These are phyloP conservation scores for Poeciliopsis turrubarensis DNA, from an alignment of 2,113 vertebrate genomes.

Conservation along the genomic window DNA sequence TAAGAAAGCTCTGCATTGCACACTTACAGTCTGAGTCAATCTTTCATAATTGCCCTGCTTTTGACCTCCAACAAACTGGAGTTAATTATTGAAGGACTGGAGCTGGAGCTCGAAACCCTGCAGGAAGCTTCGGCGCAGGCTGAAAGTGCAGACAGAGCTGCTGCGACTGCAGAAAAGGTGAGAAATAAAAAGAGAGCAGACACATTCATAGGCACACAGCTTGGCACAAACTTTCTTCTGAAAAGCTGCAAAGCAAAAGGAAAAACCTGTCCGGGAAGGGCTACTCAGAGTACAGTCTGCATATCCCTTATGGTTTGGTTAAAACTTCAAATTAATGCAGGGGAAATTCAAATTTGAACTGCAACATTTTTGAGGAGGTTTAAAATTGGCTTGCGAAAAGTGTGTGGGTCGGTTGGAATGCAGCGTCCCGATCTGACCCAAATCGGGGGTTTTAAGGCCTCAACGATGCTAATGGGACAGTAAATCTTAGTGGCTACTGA, in stretches of 20 bases:
- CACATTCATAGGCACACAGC: no score
- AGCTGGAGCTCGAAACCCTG: constrained; percentile 5
- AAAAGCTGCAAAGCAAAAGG: no score
- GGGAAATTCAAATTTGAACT: neutral
- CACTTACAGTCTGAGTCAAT: constrained; percentile 5
- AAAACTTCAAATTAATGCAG: neutral
- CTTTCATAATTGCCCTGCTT: constrained; percentile 25
- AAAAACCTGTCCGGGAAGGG: no score
- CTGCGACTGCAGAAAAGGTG: neutral
- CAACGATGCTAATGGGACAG: no score
- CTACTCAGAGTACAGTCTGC: no score
- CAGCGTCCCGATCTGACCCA: no score
- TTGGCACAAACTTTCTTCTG: no score
- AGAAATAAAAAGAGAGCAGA: neutral
- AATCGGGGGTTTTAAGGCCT: no score
- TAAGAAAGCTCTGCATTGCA: neutral
- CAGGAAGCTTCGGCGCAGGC: neutral
- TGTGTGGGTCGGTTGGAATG: no score
- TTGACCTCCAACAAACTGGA: constrained; percentile 12
- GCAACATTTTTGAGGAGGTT: no score
- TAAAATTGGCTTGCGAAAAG: no score
- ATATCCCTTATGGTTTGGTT: neutral
- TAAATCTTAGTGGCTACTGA: no score
- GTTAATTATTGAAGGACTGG: constrained; percentile 42
- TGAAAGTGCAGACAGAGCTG: neutral